phyloP scores from a whole-genome alignment of 2,797 vertebrate species.

The Dendrocincla tyrannina region DNA sequence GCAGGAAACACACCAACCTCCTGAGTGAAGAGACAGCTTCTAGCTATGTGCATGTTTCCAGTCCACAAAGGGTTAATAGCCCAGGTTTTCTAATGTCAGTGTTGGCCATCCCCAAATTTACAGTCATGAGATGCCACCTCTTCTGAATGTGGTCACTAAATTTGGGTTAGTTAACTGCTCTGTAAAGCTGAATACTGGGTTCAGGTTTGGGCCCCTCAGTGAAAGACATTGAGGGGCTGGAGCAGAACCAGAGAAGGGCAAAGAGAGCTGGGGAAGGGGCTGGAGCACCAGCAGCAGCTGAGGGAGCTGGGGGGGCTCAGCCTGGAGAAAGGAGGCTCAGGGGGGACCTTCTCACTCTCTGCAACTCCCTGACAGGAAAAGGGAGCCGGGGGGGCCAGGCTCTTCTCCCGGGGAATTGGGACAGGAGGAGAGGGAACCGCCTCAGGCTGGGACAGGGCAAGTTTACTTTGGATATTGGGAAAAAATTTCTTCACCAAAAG shows the following conservation, averaged over 20 bases:
- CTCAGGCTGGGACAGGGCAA: not conserved
- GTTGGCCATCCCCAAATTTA: not conserved
- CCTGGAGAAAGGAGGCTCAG: not conserved
- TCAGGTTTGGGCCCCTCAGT: not conserved
- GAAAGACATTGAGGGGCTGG: not conserved
- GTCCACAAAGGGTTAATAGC: not conserved
- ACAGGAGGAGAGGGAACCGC: not conserved
- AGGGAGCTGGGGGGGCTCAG: not conserved
- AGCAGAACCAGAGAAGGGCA: not conserved
- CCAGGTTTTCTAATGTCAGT: not conserved
- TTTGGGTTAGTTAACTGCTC: not conserved
- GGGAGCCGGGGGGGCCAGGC: fast-evolving
- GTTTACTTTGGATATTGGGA: not conserved
- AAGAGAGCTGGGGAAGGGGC: not conserved
- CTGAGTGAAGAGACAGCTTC: not conserved
- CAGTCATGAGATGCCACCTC: not conserved
- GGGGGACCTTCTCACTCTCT: not conserved
- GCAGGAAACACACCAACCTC: no score
- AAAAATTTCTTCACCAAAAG: not conserved
- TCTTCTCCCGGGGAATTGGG: not conserved
- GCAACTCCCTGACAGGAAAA: not conserved
- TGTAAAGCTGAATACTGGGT: not conserved
- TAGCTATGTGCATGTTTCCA: not conserved
- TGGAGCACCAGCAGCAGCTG: not conserved
- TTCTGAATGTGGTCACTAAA: not conserved